These are phyloP conservation scores for Gryllus bimaculatus DNA, from an alignment of 1,140 invertebrate genomes.

Conservation along the genomic window DNA sequence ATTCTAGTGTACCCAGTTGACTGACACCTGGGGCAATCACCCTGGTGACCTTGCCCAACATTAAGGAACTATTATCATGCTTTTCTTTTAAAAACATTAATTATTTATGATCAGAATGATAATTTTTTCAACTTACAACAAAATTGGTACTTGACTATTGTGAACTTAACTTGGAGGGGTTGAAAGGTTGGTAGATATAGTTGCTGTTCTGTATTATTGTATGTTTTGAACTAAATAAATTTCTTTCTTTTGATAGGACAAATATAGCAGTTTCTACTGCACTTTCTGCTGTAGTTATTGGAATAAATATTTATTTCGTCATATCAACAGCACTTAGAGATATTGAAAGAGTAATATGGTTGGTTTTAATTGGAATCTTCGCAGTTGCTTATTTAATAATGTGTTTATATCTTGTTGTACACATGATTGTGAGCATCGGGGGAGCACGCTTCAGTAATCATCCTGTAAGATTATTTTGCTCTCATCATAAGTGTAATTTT, in stretches of 20 bases:
- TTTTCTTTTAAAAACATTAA: too few relatives aligned
- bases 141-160: too few relatives aligned
- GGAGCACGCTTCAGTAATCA: constrained; percentile 34
- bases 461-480: constrained; percentile 31
- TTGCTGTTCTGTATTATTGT: neutral
- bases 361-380: constrained; percentile 45
- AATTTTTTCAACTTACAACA: too few relatives aligned
- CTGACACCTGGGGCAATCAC: too few relatives aligned
- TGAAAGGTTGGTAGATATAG: neutral
- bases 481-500: constrained; percentile 28
- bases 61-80: too few relatives aligned
- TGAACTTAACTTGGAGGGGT: too few relatives aligned
- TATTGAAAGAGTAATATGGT: constrained; percentile 41
- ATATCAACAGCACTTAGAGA: constrained; percentile 45
- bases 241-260: constrained; percentile 38
- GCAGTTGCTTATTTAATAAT: constrained; percentile 58
- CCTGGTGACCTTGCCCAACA: too few relatives aligned
- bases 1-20: too few relatives aligned
- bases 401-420: constrained; percentile 58
- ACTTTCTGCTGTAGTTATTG: constrained; percentile 61
- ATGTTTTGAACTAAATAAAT: neutral
- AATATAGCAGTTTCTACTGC: constrained; percentile 58
- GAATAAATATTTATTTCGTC: constrained; percentile 77
- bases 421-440: constrained; percentile 60
- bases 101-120: too few relatives aligned